Base-by-base conservation (phyloP, 2,888 invertebrate species). In the Mesorhabditis spiculigera region DNA sequence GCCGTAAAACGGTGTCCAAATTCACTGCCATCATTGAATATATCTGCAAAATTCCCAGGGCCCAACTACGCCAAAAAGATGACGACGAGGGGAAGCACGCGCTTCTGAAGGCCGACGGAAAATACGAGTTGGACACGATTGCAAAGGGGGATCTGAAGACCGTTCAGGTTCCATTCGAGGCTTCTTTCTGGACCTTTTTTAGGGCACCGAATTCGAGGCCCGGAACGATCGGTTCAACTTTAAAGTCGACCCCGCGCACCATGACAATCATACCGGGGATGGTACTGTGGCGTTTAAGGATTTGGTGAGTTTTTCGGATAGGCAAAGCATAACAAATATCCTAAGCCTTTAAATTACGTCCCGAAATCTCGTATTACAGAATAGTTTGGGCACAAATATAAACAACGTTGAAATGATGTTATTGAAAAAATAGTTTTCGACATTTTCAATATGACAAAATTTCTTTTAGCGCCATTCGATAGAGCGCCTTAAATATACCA, bases 91-190 rank as follows among this genome's bases (percentile, higher is more conserved):
- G 74, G 58, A 73, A 76, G 63, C 85, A 85, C 70, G 85, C 85
- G 4, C 69, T 78, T 6, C 69, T 85, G 68, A 85, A 85, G 68
- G 85, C 85, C 13, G 85, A 85, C 70, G 85, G 85, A 63, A 77
- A 85, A 68, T 83, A 84, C 71, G 85, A 85, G 16, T 68, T 85
- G 16, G 85, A 85, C 69, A 84, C 85, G 3, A 67, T 82, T 6
- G 82, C 82, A 0, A 76, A 74, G 43, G 85, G 85, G 67, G 78
- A 78, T 43, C 71, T 82, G n/a, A 84, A 85, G 66, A 68, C 65
- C 45, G 10, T n/a, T 13, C 8, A 50, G n/a, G 58, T 50, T 50
- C 8, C 10, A 13, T 10, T 10, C 10, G 58, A n/a, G n/a, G 28
- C 28, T 1, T 28, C 28, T 28, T 28, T 28, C 28, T 28, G 28